These are phyloP conservation scores for Atethmia centrago DNA, from an alignment of 2,888 invertebrate species.

Conservation along the genomic window DNA sequence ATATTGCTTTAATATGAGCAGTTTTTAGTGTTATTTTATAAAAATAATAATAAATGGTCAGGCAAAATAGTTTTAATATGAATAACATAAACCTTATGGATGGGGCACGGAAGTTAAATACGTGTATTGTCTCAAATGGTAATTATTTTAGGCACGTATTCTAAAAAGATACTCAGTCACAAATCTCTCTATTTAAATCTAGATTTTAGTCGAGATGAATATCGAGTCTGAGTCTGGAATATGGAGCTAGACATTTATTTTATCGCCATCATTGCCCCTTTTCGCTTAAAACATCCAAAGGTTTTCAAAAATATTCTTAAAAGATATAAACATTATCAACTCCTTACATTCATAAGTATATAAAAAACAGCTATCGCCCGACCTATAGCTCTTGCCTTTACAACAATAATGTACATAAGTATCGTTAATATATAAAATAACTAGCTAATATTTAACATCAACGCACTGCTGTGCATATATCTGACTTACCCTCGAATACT, in stretches of 20 bases:
- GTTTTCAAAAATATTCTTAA: not conserved
- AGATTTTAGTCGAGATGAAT: not conserved
- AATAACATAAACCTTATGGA: not conserved
- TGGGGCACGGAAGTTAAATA: not conserved
- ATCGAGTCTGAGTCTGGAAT: not conserved
- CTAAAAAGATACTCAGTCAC: not conserved
- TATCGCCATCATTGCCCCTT: not conserved
- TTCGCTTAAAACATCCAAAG: not conserved
- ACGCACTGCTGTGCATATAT: slow-evolving; percentile 25
- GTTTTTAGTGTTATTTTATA: slow-evolving; percentile 32
- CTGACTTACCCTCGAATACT: slow-evolving; percentile 13
- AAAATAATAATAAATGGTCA: slow-evolving; percentile 14
- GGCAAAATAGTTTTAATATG: slow-evolving; percentile 8
- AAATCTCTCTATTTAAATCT: not conserved
- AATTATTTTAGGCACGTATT: not conserved
- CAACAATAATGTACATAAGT: slow-evolving; percentile 68
- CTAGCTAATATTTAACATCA: slow-evolving; percentile 35
- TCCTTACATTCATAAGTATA: slow-evolving; percentile 38
- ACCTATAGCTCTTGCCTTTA: slow-evolving; percentile 85
- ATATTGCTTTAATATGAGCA: slow-evolving; percentile 13
- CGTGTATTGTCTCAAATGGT: too few species aligned
- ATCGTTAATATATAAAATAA: slow-evolving; percentile 59
- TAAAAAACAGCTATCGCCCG: slow-evolving; percentile 83
- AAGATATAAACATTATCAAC: not conserved
- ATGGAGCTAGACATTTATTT: not conserved